Percentiles rank a stretch among this genome's conserved stretches.
phyloP scores from a whole-genome alignment of 1,140 invertebrate species.

The Ceratina australensis region DNA sequence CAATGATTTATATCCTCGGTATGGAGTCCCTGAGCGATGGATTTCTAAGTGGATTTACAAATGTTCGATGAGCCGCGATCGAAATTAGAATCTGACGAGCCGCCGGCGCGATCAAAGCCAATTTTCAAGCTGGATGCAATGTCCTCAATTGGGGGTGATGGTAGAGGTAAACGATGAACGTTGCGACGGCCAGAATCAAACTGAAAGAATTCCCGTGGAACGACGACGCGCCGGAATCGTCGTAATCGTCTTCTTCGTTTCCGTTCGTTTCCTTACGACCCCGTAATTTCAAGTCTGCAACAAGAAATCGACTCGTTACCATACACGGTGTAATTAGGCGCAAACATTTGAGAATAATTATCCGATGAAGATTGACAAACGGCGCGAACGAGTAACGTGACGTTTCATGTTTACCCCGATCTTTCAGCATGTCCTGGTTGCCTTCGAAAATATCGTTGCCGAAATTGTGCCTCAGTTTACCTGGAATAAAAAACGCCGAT shows the following conservation, averaged over 20 bases:
- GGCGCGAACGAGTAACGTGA: too few species aligned
- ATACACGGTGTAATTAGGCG: too few species aligned
- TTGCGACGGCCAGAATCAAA: conserved; percentile 52
- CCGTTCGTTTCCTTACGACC: conserved; percentile 69
- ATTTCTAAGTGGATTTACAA: conserved; percentile 61
- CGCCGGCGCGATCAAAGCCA: conserved; percentile 47
- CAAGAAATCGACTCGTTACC: conserved; percentile 1
- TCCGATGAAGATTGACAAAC: too few species aligned
- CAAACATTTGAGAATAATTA: too few species aligned
- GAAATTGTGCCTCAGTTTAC: conserved; percentile 74
- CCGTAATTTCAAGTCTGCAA: conserved; percentile 72
- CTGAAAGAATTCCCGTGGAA: conserved; percentile 47
- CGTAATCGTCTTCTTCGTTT: conserved; percentile 72
- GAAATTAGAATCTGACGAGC: conserved; percentile 33
- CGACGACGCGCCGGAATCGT: conserved; percentile 66
- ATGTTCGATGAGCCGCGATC: conserved; percentile 52
- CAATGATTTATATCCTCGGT: conserved; percentile 52
- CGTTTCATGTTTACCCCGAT: conserved; percentile 66
- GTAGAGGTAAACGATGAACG: conserved; percentile 67
- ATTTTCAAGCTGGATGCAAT: conserved; percentile 72
- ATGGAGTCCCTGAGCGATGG: conserved; percentile 63
- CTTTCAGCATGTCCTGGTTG: conserved; percentile 77
- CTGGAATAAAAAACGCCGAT: conserved; percentile 63
- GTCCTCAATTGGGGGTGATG: conserved; percentile 70
- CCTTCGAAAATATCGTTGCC: conserved; percentile 75